phyloP scores from a whole-genome alignment of 2,797 vertebrate genomes.

The Melanogrammus aeglefinus region DNA sequence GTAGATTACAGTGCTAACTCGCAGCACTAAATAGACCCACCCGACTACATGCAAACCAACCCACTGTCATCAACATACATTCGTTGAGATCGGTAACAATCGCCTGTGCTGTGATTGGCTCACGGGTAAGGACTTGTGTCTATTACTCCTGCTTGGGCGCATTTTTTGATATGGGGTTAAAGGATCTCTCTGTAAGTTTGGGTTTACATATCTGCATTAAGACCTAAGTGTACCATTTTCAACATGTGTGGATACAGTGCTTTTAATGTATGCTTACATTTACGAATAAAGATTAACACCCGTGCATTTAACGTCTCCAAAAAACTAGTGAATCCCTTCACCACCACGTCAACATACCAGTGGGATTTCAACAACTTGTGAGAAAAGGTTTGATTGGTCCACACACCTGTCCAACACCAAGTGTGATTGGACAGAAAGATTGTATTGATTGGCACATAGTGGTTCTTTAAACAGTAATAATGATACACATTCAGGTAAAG shows the following conservation, averaged over 20 bases:
- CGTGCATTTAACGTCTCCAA: conserved; percentile 28
- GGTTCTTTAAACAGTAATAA: conserved; percentile 35
- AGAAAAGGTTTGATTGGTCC: conserved; percentile 24
- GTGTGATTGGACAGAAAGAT: conserved; percentile 37
- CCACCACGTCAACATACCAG: conserved; percentile 18
- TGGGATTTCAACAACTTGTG: conserved; percentile 27
- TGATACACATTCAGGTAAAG: conserved; percentile 35
- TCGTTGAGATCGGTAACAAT: conserved; percentile 20
- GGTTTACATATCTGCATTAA: background rate
- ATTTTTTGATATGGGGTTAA: background rate
- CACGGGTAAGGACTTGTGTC: conserved; percentile 11
- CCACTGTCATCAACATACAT: conserved; percentile 34
- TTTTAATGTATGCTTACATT: background rate
- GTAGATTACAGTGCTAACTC: conserved; percentile 16
- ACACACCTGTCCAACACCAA: conserved; percentile 31
- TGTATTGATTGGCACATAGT: conserved; percentile 65
- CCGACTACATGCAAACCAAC: conserved; percentile 33
- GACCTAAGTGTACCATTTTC: conserved; percentile 24
- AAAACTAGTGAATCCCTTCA: conserved; percentile 24
- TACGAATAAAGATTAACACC: conserved; percentile 7
- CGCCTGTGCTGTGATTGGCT: conserved; percentile 24
- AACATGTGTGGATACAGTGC: conserved; percentile 28
- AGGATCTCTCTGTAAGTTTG: background rate
- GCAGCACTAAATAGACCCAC: conserved; percentile 51
- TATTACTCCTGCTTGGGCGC: background rate